Conservation (phyloP, 1,140 invertebrate genomes). For the Frieseomelitta varia region DNA sequence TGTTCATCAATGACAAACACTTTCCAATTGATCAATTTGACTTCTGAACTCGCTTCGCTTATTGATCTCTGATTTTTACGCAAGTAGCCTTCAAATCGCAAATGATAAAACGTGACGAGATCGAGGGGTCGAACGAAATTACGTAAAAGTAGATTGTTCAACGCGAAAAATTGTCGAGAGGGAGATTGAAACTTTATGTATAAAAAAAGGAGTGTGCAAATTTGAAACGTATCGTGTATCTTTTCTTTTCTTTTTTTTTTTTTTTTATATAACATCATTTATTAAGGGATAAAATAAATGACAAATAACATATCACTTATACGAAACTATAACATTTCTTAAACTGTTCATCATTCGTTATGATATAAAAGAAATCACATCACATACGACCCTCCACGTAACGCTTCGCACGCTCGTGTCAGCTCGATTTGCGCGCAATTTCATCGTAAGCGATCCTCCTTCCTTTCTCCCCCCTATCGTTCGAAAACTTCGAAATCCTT, state of each 20-base stretch:
- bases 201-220: background rate
- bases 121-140: too few species aligned
- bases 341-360: slow-evolving; percentile 81
- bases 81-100: too few species aligned
- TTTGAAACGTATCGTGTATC: background rate
- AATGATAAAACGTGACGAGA: too few species aligned
- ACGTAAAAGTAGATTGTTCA: too few species aligned
- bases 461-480: background rate
- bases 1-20: too few species aligned
- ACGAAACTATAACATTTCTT: slow-evolving; percentile 83
- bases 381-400: slow-evolving; percentile 78
- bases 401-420: slow-evolving; percentile 61
- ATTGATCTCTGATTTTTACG: too few species aligned
- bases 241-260: background rate
- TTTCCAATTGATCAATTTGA: too few species aligned
- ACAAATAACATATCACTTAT: slow-evolving; percentile 83
- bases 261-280: slow-evolving; percentile 83
- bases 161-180: too few species aligned
- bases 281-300: slow-evolving; percentile 83
- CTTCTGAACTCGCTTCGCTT: too few species aligned
- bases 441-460: background rate
- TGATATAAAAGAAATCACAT: slow-evolving; percentile 83
- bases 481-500: background rate
- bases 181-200: background rate
- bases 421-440: slow-evolving; percentile 53